A percentile compares a stretch with the other conserved stretches of the same genome.
Conservation (phyloP, 2,888 invertebrate species). For the Poecilobothrus nobilitatus region DNA sequence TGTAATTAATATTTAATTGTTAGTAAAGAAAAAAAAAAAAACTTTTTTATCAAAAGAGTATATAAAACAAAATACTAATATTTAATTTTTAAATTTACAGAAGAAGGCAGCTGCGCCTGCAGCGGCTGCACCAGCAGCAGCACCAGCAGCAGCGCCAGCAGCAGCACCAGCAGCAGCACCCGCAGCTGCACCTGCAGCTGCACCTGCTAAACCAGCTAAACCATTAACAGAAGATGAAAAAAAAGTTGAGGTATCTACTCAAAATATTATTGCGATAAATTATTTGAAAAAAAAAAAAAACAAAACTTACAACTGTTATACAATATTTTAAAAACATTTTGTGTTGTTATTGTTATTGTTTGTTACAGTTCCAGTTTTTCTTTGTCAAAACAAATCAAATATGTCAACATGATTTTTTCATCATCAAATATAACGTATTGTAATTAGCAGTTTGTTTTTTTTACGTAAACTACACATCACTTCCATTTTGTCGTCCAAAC, state of each 20-base stretch:
- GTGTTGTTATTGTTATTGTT: slow-evolving; percentile 9
- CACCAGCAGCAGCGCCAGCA: slow-evolving; percentile 24
- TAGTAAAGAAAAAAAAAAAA: no score
- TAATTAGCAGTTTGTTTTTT: no score
- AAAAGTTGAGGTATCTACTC: slow-evolving; percentile 24
- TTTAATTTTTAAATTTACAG: slow-evolving; percentile 33
- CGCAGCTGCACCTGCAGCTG: slow-evolving; percentile 18
- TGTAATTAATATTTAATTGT: no score
- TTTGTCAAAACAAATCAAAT: no score
- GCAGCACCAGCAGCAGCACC: slow-evolving; percentile 23
- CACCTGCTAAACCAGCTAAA: slow-evolving; percentile 19
- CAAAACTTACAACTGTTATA: background rate
- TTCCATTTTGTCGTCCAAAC: no score
- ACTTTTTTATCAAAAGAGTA: no score
- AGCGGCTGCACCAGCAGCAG: slow-evolving; percentile 24
- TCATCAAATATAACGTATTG: no score
- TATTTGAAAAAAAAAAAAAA: no score
- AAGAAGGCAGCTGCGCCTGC: slow-evolving; percentile 34
- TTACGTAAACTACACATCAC: no score
- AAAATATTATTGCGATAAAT: slow-evolving; percentile 20
- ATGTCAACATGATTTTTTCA: no score
- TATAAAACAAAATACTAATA: background rate
- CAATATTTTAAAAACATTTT: slow-evolving; percentile 1
- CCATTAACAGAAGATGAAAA: slow-evolving; percentile 25
- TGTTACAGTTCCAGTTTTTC: no score